Evolutionary conservation across 2,113 vertebrate genomes (phyloP).

Genomic region (Sylvia atricapilla): DNA sequence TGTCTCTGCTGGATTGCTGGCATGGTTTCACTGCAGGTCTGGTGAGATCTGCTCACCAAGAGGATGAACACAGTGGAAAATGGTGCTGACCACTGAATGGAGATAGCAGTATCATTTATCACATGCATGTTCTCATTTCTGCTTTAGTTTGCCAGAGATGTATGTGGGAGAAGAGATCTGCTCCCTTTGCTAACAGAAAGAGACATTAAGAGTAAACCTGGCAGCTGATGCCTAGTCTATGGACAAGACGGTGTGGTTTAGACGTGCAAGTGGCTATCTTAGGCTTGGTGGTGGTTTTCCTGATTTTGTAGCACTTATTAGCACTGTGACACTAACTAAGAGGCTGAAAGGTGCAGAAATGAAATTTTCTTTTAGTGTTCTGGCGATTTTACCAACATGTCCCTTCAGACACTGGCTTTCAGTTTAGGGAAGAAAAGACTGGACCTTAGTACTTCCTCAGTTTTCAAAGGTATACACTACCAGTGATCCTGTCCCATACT

Average conservation of each 20-base stretch:
- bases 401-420: neutral
- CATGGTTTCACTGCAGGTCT: accelerated
- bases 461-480: neutral
- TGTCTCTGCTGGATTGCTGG: neutral
- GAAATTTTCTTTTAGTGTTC: neutral
- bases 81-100: neutral
- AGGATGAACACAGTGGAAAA: neutral
- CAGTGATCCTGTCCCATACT: neutral
- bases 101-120: neutral
- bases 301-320: neutral
- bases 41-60: neutral
- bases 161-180: neutral
- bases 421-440: neutral
- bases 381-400: neutral
- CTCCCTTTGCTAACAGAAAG: neutral
- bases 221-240: neutral
- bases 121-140: neutral
- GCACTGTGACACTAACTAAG: too few species aligned
- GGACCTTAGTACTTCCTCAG: neutral
- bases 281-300: neutral
- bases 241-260: neutral
- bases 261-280: neutral
- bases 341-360: neutral
- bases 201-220: neutral
- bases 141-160: neutral